Evolutionary conservation across 1,140 invertebrate species (phyloP).

Genomic region (Ceratosolen fusciceps): DNA sequence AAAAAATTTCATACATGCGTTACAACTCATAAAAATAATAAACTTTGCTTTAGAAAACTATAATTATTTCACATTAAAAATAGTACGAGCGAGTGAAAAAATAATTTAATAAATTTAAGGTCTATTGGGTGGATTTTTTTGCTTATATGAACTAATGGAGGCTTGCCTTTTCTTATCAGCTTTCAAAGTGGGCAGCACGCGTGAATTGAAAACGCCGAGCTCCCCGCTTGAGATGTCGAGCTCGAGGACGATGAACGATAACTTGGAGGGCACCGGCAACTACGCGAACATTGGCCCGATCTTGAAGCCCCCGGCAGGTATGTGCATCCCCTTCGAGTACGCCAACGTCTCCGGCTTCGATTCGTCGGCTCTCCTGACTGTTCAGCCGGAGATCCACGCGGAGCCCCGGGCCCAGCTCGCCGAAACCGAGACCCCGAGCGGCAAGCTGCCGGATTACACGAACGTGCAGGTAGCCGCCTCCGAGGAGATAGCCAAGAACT

Average conservation of each 20-base stretch:
- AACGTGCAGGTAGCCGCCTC: constrained; percentile 56
- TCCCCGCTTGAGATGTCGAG: constrained; percentile 10
- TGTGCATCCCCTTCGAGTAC: constrained; percentile 63
- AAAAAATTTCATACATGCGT: too few species aligned
- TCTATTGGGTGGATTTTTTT: too few species aligned
- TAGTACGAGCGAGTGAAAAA: too few species aligned
- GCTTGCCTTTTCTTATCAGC: constrained; percentile 50
- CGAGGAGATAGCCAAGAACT: constrained; percentile 51
- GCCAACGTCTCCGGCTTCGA: constrained; percentile 51
- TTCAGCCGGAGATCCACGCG: constrained; percentile 28
- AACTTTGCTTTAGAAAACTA: too few species aligned
- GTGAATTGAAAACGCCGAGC: constrained; percentile 30
- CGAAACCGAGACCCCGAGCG: constrained; percentile 5
- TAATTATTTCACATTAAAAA: too few species aligned
- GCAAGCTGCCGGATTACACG: constrained; percentile 60
- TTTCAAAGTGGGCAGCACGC: constrained; percentile 45
- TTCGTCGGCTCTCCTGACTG: constrained; percentile 8
- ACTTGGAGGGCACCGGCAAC: constrained; percentile 32
- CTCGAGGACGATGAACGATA: neutral
- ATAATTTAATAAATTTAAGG: too few species aligned
- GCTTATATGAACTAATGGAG: too few species aligned
- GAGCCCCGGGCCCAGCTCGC: constrained; percentile 17
- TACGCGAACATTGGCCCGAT: constrained; percentile 57
- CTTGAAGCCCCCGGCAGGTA: constrained; percentile 57
- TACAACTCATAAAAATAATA: too few species aligned